Evolutionary conservation across 2,113 vertebrate species (phyloP).

Genomic region (Colius striatus): DNA sequence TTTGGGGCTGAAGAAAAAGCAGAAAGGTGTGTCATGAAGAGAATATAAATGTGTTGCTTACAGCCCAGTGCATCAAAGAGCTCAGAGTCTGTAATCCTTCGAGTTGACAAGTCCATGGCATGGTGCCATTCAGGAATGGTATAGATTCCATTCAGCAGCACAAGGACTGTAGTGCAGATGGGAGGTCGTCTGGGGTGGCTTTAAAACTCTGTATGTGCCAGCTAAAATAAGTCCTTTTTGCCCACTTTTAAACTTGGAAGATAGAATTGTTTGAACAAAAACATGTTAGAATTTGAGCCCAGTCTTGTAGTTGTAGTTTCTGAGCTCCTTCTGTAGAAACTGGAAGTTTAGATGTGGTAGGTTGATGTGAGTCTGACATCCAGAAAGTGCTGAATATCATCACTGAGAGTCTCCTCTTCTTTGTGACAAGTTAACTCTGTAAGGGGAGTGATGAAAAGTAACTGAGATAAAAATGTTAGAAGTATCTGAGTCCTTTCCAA

Average conservation of each 20-base stretch:
- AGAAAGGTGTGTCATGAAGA: constrained; percentile 30
- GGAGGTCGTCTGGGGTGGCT: neutral
- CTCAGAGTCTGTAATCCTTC: neutral
- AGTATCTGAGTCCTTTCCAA: neutral
- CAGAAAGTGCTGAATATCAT: neutral
- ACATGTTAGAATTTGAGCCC: neutral
- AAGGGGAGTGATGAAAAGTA: neutral
- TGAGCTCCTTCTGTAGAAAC: neutral
- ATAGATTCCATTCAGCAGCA: neutral
- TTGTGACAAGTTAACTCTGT: neutral
- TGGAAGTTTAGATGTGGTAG: neutral
- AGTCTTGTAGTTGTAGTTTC: neutral
- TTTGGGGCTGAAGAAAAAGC: neutral
- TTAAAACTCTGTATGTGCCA: neutral
- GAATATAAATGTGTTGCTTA: constrained; percentile 8
- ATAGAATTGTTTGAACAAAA: neutral
- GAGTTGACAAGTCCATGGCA: constrained; percentile 13
- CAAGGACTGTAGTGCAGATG: neutral
- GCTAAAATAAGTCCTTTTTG: neutral
- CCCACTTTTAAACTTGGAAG: neutral
- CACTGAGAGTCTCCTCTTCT: neutral
- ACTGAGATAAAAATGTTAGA: neutral
- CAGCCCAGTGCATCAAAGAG: neutral
- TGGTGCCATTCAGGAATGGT: neutral
- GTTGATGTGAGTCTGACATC: rapidly evolving